A percentile compares a stretch with the other conserved stretches of the same genome.
Evolutionary conservation across 2,888 invertebrate species (phyloP).

Genomic region (Tolmerus cingulatus): DNA sequence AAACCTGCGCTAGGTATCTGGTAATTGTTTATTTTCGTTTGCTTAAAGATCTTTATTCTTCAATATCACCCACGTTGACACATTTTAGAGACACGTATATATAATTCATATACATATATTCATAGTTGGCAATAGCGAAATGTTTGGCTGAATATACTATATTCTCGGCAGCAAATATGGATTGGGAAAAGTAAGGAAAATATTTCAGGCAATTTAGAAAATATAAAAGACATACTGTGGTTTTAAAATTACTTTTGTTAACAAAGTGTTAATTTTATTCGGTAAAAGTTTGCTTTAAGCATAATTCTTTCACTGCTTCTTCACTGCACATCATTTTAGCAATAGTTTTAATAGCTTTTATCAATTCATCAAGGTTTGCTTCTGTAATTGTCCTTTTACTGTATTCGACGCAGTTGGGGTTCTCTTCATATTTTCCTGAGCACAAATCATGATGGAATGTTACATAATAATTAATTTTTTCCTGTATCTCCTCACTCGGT

Average conservation of each 20-base stretch:
- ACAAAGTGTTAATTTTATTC: not conserved
- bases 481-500: not conserved
- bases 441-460: not conserved
- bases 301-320: not conserved
- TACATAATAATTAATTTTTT: not conserved
- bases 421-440: not conserved
- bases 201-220: not conserved
- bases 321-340: not conserved
- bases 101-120: too few species aligned
- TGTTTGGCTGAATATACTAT: too few species aligned
- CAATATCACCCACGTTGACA: too few species aligned
- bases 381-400: not conserved
- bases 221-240: not conserved
- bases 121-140: too few species aligned
- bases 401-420: not conserved
- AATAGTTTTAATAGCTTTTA: not conserved
- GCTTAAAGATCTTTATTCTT: too few species aligned
- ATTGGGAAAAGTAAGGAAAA: not conserved
- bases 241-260: not conserved
- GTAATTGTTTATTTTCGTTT: too few species aligned
- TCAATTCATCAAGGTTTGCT: not conserved
- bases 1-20: too few species aligned
- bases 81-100: too few species aligned
- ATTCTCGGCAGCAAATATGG: too few species aligned
- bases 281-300: not conserved